A percentile compares a stretch with the other conserved stretches of the same genome.
These are phyloP conservation scores for Arge pagana DNA, from an alignment of 2,888 invertebrate genomes.

Conservation along the genomic window DNA sequence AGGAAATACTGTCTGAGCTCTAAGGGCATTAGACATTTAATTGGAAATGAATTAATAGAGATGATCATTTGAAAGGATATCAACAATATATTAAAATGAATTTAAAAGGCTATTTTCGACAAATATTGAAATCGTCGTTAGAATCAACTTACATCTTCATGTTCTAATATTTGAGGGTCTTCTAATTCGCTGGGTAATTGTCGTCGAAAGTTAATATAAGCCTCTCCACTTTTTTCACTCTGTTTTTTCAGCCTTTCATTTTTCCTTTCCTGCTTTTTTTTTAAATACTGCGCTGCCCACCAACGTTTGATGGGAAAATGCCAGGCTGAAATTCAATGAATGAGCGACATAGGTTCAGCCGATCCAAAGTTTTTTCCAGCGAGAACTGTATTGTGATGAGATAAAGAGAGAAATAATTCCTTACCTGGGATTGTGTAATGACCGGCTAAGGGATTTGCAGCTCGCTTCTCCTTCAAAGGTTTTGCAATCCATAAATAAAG, in stretches of 20 bases:
- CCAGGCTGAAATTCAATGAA: constrained; percentile 56
- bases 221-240: neutral
- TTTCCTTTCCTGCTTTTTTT: constrained; percentile 51
- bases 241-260: neutral
- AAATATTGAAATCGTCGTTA: neutral
- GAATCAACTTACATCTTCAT: constrained; percentile 32
- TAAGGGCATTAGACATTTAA: constrained; percentile 43
- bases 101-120: no score
- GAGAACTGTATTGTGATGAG: constrained; percentile 8
- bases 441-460: constrained; percentile 10
- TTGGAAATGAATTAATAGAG: neutral
- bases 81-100: no score
- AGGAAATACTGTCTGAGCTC: constrained; percentile 56
- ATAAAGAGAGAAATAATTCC: neutral
- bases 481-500: constrained; percentile 26
- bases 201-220: neutral
- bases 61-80: neutral
- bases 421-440: constrained; percentile 34
- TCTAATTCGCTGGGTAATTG: constrained; percentile 9
- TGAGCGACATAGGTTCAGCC: no score
- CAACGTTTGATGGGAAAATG: constrained; percentile 59
- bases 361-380: no score
- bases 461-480: constrained; percentile 7
- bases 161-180: constrained; percentile 25
- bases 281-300: constrained; percentile 56